phyloP scores from a whole-genome alignment of 2,113 vertebrate species.

The Gymnobelideus leadbeateri region DNA sequence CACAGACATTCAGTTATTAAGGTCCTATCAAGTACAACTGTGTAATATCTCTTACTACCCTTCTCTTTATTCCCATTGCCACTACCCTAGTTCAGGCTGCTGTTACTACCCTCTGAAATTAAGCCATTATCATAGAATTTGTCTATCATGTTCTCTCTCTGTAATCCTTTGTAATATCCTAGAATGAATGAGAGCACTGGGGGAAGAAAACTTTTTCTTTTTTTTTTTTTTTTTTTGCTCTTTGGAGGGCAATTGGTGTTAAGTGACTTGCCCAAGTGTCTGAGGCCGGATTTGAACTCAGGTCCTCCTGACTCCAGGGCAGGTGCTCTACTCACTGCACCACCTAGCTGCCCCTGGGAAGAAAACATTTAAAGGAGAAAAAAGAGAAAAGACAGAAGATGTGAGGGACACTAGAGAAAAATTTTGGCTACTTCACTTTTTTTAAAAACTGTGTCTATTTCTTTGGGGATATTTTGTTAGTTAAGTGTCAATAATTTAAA shows the following conservation, averaged over 20 bases:
- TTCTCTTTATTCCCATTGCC: background rate
- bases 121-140: background rate
- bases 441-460: background rate
- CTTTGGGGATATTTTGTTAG: conserved; percentile 7
- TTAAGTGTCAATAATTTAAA: conserved; percentile 10
- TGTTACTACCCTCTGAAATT: background rate
- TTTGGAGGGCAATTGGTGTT: too few species aligned
- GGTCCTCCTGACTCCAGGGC: too few species aligned
- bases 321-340: too few species aligned
- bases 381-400: background rate
- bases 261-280: too few species aligned
- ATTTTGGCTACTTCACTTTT: background rate
- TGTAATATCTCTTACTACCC: background rate
- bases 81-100: background rate
- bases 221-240: too few species aligned
- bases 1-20: too few species aligned
- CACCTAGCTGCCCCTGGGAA: too few species aligned
- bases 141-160: background rate
- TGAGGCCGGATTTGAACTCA: too few species aligned
- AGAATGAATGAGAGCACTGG: too few species aligned
- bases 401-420: background rate
- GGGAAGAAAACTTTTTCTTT: too few species aligned
- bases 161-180: background rate
- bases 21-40: background rate
- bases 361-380: background rate